phyloP scores from a whole-genome alignment of 2,888 invertebrate species.

The Horisme vitalbata region DNA sequence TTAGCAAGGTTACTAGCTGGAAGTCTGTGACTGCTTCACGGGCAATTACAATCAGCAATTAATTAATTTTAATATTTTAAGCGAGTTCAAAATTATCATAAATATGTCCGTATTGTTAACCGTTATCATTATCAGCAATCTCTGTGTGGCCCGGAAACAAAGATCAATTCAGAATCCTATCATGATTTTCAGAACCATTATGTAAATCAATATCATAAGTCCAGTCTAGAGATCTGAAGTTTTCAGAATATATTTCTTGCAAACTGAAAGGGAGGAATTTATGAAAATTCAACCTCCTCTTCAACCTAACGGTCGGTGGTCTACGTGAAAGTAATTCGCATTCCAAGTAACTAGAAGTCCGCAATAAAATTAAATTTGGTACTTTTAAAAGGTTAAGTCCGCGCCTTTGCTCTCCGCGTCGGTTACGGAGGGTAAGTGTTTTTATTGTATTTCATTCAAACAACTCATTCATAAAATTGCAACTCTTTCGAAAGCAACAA shows the following conservation, averaged over 20 bases:
- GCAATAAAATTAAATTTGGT: conserved; percentile 48
- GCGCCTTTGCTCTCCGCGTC: conserved; percentile 52
- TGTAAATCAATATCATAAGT: conserved; percentile 35
- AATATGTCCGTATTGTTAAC: conserved; percentile 15
- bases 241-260: no score
- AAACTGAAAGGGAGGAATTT: no score
- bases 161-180: conserved; percentile 27
- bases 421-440: conserved; percentile 53
- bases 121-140: conserved; percentile 9
- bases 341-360: no score
- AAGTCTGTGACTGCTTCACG: conserved; percentile 17
- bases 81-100: conserved; percentile 20
- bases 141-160: conserved; percentile 15
- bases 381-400: conserved; percentile 49
- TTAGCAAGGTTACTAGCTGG: conserved; percentile 12
- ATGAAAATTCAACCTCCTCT: no score
- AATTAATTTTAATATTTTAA: conserved; percentile 16
- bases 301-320: no score
- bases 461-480: conserved; percentile 81
- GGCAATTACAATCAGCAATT: conserved; percentile 9
- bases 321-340: no score
- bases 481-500: conserved; percentile 65
- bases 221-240: no score
- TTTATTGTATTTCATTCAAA: conserved; percentile 78
- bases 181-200: conserved; percentile 14